Base-by-base conservation (phyloP, 2,797 vertebrate genomes). In the Pantherophis vulpinus region DNA sequence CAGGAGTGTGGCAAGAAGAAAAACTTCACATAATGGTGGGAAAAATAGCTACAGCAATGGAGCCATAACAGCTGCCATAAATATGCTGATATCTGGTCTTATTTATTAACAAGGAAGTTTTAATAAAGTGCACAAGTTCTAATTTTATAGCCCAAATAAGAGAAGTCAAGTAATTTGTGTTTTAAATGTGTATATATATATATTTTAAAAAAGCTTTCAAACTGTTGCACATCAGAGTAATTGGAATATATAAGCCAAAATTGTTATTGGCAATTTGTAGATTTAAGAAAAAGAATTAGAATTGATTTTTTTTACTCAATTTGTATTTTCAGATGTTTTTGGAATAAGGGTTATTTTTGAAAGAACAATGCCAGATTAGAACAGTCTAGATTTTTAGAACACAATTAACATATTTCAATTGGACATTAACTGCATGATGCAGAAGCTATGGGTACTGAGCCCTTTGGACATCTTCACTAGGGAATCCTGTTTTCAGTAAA, bases 401-500 rank as follows among this genome's bases (percentile, higher is more conserved):
- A 95, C 70, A 96, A 94, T 94, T 95, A 94, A 95, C 95, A 94
- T 94, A 95, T 95, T 74, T 18, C 93, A 97, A 97, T 96, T 96
- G 96, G 96, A 96, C 94, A 95, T 92, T 94, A 97, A 96, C 92
- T 95, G 94, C 92, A 87, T 93, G 94, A 96, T 96, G 95, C 94
- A 95, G 93, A 95, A 96, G 96, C 96, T 96, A 97, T 97, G 96
- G 96, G 96, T 56, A 97, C 95, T 97, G 97, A 97, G 97, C 97
- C 97, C 97, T 97, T 97, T 97, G 97, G 97, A 97, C 96, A 97
- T 97, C 97, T 97, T 97, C 97, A 96, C 97, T 97, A 97, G 97
- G 97, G 97, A 97, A 97, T 97, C 97, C 97, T 97, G 97, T 97
- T 97, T 97, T 97, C 96, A 97, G 97, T 97, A 97, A 97, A 97